Evolutionary conservation across 2,797 vertebrate genomes (phyloP).

Genomic region (Cephalopachus bancanus): DNA sequence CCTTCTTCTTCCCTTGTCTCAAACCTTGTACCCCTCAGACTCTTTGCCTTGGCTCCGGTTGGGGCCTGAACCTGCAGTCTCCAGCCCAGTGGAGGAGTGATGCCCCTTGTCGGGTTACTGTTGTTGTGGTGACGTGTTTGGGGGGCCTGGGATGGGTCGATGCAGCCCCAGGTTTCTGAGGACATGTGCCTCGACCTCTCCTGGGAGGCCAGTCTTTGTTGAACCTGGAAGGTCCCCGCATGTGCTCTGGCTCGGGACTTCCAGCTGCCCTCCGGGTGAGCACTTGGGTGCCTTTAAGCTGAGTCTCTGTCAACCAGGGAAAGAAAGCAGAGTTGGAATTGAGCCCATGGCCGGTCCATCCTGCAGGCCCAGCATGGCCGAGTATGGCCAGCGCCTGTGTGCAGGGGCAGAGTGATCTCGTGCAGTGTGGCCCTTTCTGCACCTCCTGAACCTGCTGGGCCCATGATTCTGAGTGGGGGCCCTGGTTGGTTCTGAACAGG

Average conservation of each 20-base stretch:
- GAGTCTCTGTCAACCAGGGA: neutral
- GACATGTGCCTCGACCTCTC: neutral
- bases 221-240: accelerated
- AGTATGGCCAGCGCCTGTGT: neutral
- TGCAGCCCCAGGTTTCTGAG: too few species aligned
- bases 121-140: neutral
- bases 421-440: neutral
- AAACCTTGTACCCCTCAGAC: neutral
- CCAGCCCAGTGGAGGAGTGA: neutral
- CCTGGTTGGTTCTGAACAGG: too few species aligned
- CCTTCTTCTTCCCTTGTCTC: neutral
- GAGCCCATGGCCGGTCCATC: neutral
- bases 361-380: neutral
- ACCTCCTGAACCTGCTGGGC: neutral
- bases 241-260: accelerated
- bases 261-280: accelerated
- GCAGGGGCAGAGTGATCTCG: neutral
- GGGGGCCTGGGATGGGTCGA: neutral
- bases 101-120: neutral
- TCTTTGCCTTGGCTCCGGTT: accelerated
- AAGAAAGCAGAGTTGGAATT: neutral
- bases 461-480: neutral
- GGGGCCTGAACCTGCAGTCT: accelerated
- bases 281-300: accelerated
- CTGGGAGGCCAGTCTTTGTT: neutral